phyloP scores from a whole-genome alignment of 2,113 vertebrate species.

The Epinephelus fuscoguttatus region DNA sequence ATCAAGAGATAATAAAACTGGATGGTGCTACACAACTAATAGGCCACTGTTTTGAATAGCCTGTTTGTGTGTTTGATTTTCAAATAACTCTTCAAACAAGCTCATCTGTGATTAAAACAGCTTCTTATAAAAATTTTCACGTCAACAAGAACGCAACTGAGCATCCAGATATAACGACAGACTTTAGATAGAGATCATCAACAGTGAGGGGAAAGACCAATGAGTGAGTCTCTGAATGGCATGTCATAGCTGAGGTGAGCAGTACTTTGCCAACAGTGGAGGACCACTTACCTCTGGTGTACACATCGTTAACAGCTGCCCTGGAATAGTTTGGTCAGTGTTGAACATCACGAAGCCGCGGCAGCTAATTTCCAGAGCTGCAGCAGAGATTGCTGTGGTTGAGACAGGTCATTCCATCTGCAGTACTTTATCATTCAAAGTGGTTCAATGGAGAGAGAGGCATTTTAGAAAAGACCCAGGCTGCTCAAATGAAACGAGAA shows the following conservation, averaged over 20 bases:
- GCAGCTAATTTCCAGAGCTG: constrained; percentile 17
- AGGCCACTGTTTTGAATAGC: no score
- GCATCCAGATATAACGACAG: not conserved
- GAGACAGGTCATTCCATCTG: constrained; percentile 30
- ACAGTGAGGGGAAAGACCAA: no score
- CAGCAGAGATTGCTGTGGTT: constrained; percentile 6
- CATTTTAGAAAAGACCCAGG: constrained; percentile 25
- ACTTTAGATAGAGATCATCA: not conserved
- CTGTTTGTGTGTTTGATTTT: no score
- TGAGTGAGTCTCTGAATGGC: not conserved
- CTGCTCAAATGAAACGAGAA: constrained; percentile 40
- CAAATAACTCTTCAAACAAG: no score
- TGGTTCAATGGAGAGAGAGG: constrained; percentile 20
- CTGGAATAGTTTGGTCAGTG: not conserved
- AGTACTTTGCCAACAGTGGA: not conserved
- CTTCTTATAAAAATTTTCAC: no score
- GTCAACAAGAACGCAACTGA: not conserved
- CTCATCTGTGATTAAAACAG: no score
- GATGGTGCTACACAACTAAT: no score
- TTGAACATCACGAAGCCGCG: constrained; percentile 8
- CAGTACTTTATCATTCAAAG: constrained; percentile 2
- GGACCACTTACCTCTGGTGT: not conserved
- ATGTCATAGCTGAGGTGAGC: not conserved
- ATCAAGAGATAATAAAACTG: no score
- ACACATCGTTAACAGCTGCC: not conserved